phyloP scores from a whole-genome alignment of 2,113 vertebrate genomes.

The Malurus alboscapulatus region DNA sequence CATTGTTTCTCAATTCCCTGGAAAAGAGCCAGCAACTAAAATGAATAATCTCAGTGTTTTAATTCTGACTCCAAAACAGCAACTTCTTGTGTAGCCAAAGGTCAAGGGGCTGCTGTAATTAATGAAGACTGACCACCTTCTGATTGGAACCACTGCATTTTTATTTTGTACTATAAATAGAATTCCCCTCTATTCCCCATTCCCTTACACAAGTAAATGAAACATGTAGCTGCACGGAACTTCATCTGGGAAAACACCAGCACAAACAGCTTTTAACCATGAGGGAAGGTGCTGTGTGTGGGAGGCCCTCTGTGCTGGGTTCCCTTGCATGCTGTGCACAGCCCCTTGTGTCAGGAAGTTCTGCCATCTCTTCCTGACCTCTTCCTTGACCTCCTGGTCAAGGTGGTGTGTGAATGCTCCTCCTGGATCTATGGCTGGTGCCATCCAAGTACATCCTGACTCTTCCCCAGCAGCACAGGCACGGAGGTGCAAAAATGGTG shows the following conservation, averaged over 20 bases:
- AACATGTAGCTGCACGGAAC: conserved; percentile 43
- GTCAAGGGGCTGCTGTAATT: neutral
- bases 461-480: neutral
- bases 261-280: neutral
- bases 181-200: conserved; percentile 69
- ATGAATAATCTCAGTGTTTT: neutral
- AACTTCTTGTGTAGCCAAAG: neutral
- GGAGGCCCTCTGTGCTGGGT: conserved; percentile 23
- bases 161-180: conserved; percentile 78
- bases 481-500: neutral
- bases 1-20: neutral
- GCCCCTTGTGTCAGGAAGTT: neutral
- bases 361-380: neutral
- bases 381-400: neutral
- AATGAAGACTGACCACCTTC: neutral
- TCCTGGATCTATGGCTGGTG: neutral
- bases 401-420: neutral
- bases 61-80: neutral
- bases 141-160: conserved; percentile 71
- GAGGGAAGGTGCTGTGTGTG: conserved; percentile 2
- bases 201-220: conserved; percentile 65
- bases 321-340: neutral
- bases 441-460: neutral
- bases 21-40: neutral
- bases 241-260: conserved; percentile 49